Percentiles rank a stretch among this genome's conserved stretches.
phyloP scores from a whole-genome alignment of 2,797 vertebrate genomes.

The Eleutherodactylus coqui region DNA sequence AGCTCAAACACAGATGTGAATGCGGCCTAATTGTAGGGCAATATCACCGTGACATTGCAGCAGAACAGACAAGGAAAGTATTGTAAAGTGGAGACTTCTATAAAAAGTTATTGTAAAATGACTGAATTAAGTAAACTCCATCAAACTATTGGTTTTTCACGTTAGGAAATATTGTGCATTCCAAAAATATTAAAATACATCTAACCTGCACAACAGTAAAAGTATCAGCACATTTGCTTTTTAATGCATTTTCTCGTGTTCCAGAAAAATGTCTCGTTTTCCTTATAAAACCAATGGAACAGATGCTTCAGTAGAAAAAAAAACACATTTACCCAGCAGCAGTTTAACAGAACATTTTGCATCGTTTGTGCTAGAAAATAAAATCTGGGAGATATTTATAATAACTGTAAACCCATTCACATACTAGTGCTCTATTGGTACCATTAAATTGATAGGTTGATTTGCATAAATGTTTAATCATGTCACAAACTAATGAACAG shows the following conservation, averaged over 20 bases:
- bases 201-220: not conserved
- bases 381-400: constrained; percentile 44
- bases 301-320: constrained; percentile 49
- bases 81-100: not conserved
- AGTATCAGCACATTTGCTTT: constrained; percentile 6
- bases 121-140: not conserved
- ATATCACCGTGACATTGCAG: not conserved
- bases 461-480: not conserved
- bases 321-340: constrained; percentile 57
- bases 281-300: constrained; percentile 62
- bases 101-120: too few species aligned
- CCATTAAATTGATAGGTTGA: not conserved
- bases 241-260: constrained; percentile 19
- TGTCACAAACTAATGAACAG: constrained; percentile 2
- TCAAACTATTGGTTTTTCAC: not conserved
- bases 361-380: constrained; percentile 44
- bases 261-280: not conserved
- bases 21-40: too few species aligned
- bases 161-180: not conserved
- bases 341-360: constrained; percentile 55
- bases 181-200: not conserved
- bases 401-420: not conserved
- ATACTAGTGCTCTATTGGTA: constrained; percentile 14
- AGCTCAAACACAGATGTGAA: too few species aligned
- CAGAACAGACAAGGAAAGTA: not conserved